phyloP scores from a whole-genome alignment of 2,113 vertebrate species.

The Thamnophis sirtalis region DNA sequence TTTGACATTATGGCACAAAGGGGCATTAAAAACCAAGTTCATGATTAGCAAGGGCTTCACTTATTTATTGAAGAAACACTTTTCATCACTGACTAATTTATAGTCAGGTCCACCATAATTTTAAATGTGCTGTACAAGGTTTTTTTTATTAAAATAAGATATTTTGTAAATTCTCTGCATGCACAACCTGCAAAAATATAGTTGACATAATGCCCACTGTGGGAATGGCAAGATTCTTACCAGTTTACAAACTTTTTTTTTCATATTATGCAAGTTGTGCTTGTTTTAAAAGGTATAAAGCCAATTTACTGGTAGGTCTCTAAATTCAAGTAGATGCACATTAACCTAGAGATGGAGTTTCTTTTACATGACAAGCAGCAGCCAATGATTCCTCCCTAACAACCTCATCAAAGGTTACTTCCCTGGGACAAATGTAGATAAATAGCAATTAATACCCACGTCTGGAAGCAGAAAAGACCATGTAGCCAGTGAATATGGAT shows the following conservation, averaged over 20 bases:
- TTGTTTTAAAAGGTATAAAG: neutral
- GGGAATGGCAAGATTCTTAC: neutral
- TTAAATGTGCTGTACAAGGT: neutral
- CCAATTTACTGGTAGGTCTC: neutral
- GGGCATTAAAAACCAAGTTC: neutral
- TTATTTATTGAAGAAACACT: neutral
- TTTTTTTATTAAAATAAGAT: neutral
- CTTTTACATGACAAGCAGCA: neutral
- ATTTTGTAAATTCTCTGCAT: neutral
- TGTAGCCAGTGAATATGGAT: neutral
- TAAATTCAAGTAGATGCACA: neutral
- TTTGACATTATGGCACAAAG: neutral
- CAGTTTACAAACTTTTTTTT: neutral
- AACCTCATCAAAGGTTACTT: neutral
- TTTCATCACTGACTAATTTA: constrained; percentile 29
- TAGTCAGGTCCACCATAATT: constrained; percentile 6
- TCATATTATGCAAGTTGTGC: constrained; percentile 1
- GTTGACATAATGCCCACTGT: neutral
- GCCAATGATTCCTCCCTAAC: neutral
- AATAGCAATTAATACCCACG: neutral
- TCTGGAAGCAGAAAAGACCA: neutral
- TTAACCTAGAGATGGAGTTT: neutral
- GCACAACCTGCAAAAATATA: neutral
- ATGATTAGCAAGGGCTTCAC: neutral
- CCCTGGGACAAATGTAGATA: neutral